Evolutionary conservation across 37 sponge, comb jelly and placozoan genomes (phyloP).

Genomic region (Aphrocallistes beatrix): DNA sequence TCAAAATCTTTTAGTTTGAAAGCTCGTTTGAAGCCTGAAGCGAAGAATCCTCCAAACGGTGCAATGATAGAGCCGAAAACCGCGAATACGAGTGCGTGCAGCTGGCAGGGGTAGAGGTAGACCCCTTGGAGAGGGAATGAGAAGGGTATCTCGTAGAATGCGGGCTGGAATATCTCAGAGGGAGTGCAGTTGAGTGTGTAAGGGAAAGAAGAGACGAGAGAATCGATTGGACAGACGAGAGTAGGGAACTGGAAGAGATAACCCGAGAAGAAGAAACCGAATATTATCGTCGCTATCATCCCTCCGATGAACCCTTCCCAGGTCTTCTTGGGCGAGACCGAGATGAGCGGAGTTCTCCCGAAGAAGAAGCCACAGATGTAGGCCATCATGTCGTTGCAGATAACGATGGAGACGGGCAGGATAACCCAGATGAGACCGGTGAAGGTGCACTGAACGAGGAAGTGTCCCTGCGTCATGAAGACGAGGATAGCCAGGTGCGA

Average conservation of each 20-base stretch:
- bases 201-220: neutral
- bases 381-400: constrained; percentile 97
- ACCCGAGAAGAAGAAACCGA: constrained; percentile 50
- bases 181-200: constrained; percentile 14
- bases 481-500: constrained; percentile 83
- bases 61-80: constrained; percentile 90
- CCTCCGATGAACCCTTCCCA: constrained; percentile 98
- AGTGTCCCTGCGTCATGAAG: constrained; percentile 54
- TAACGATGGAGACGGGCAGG: constrained; percentile 79
- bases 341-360: constrained; percentile 76
- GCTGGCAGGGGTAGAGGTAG: constrained; percentile 48
- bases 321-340: constrained; percentile 93
- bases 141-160: neutral
- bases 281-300: constrained; percentile 58
- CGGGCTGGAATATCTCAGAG: neutral
- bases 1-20: constrained; percentile 93
- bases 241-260: constrained; percentile 48
- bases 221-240: constrained; percentile 17
- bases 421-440: constrained; percentile 81
- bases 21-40: constrained; percentile 94
- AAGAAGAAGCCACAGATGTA: constrained; percentile 95
- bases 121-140: neutral
- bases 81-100: constrained; percentile 75
- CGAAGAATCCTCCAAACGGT: constrained; percentile 99
- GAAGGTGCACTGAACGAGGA: constrained; percentile 77